Evolutionary conservation across 2,888 invertebrate species (phyloP), one percentile per base, ranked within the genome.

Genomic region (Teleiodes luculella): DNA sequence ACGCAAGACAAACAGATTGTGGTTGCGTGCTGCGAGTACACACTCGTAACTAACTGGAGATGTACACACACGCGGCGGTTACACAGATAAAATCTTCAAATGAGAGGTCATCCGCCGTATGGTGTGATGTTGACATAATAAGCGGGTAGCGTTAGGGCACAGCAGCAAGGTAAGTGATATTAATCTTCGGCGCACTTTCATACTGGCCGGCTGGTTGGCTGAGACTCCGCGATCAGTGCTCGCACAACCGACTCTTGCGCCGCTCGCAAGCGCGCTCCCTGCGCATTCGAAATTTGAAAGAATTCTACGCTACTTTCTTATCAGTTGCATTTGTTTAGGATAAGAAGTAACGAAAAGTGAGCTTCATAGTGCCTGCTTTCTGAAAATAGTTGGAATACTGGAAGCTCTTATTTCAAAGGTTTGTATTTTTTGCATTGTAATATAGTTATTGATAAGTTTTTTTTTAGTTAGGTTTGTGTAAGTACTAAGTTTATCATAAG

Each of bases 141-240:
- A 67, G 68, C 76, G 68, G 74, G 77, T 76, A 74, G 67, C 77
- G 77, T 76, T 81, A 76, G 74, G 73, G 75, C 74, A 72, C 73
- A 72, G 70, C 73, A 72, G 70, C 70, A 72, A 70, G 71, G 78
- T 80, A 82, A 83, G 80, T 83, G 82, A 82, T 80, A 82, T 83
- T 83, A 83, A 81, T 80, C 79, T 47, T 78, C 74, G 76, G 74
- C 75, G 76, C 72, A 85, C 85, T 86, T 86, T 86, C 85, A 76
- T 78, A 76, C 72, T 73, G 78, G 80, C 73, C 59, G 59, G 59
- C 13, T 43, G 43, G 43, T 28, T 24, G 20, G 28, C 28, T 7
- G 57, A 53, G 65, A 62, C 65, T 60, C n/a, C 56, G 60, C 55
- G 66, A 75, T 70, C 82, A 83, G 82, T 83, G 75, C 64, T 68